Evolutionary conservation across 2,888 invertebrate genomes (phyloP).

Genomic region (Ligdia adustata): DNA sequence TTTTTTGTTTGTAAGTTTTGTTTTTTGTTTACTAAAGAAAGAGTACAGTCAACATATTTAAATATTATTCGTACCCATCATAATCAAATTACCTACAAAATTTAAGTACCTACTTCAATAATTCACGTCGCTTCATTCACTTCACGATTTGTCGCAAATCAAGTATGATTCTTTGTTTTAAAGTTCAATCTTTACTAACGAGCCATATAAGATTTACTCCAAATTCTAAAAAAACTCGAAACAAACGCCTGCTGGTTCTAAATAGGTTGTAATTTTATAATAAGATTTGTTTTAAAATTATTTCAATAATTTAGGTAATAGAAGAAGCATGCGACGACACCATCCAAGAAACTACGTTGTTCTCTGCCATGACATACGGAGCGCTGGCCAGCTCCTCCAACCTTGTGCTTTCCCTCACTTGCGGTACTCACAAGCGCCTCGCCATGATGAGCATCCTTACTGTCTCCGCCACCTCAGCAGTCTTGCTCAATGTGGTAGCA

Average conservation of each 20-base stretch:
- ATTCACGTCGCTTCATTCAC: too few species aligned
- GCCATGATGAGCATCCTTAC: constrained; percentile 68
- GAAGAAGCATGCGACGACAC: constrained; percentile 69
- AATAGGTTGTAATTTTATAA: too few species aligned
- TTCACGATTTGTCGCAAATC: neutral
- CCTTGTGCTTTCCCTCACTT: constrained; percentile 70
- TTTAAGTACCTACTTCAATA: too few species aligned
- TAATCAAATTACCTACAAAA: too few species aligned
- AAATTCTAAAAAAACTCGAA: too few species aligned
- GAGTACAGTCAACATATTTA: too few species aligned
- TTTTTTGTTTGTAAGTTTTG: neutral
- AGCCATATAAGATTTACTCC: too few species aligned
- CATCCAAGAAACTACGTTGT: constrained; percentile 70
- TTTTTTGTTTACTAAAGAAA: too few species aligned
- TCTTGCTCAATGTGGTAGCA: constrained; percentile 63
- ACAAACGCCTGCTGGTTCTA: too few species aligned
- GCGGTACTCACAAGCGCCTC: constrained; percentile 65
- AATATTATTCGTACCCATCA: too few species aligned
- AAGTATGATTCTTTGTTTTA: neutral
- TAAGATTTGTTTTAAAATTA: too few species aligned
- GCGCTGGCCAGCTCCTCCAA: constrained; percentile 69
- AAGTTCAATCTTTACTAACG: neutral
- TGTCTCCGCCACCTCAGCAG: constrained; percentile 57
- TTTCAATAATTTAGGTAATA: too few species aligned
- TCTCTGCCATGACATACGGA: constrained; percentile 75